Conservation (phyloP, 2,797 vertebrate genomes). For the Danio choprae region DNA sequence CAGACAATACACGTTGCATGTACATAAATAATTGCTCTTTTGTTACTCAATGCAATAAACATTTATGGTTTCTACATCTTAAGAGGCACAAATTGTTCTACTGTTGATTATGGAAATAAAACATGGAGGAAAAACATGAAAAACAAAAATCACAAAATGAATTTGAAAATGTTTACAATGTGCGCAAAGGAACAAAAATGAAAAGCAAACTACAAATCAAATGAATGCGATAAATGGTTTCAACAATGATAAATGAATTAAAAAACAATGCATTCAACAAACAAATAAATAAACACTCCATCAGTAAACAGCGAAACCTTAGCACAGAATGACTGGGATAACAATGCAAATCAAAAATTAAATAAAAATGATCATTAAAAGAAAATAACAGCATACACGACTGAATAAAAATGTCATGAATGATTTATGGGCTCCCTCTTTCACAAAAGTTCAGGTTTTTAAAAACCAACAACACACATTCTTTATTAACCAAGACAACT, state of each 20-base stretch:
- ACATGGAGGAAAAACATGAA: slow-evolving; percentile 1
- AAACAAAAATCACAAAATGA: slow-evolving; percentile 41
- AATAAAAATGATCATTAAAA: slow-evolving; percentile 50
- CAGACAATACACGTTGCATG: neutral
- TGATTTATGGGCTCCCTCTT: slow-evolving; percentile 48
- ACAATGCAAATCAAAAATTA: slow-evolving; percentile 13
- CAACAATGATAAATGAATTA: slow-evolving; percentile 22
- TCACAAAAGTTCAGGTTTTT: slow-evolving; percentile 2
- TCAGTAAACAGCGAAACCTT: slow-evolving; percentile 25
- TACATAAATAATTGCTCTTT: neutral
- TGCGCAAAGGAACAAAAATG: slow-evolving; percentile 15
- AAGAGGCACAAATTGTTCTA: neutral
- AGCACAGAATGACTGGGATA: neutral
- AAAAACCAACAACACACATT: neutral
- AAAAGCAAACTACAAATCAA: slow-evolving; percentile 12
- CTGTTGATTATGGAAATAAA: neutral
- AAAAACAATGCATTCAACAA: neutral
- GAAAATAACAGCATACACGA: slow-evolving; percentile 23
- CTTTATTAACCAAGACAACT: neutral
- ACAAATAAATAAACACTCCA: neutral
- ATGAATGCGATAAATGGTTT: slow-evolving; percentile 24
- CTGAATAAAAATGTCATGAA: slow-evolving; percentile 53
- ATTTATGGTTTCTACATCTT: neutral
- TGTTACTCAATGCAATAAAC: neutral
- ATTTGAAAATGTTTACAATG: slow-evolving; percentile 40